Evolutionary conservation across 1,140 invertebrate species (phyloP), one percentile per base, ranked within the genome.

Genomic region (Gonioctena quinquepunctata): DNA sequence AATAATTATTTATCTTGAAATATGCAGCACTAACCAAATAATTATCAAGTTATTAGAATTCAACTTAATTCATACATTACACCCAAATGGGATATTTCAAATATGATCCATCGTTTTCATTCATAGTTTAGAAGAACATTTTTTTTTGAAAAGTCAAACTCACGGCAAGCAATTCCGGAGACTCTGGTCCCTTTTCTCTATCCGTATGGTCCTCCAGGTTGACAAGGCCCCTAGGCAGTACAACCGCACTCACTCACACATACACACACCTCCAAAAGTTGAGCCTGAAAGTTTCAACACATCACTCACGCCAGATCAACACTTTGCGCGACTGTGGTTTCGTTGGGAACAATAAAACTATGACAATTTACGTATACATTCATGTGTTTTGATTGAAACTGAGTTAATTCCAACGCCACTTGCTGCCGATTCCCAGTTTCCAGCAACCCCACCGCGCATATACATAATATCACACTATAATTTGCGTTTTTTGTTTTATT

Each of bases 301-400:
- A 67, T 21, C 73, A 77, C 75, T 56, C 76, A 67, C 76, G 73
- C 57, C 50, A 22, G 18, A 16, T 28, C 42, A 21, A 62, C 50
- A 19, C 33, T 48, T 21, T 16, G 11, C 50, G 60, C 7, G 33
- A n/a, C 16, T 42, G 33, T 42, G 33, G 52, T 11, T 56, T 11
- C 57, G 23, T 42, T 18, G 16, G n/a, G 42, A 62, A 62, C 60
- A 62, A 62, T 62, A 23, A 28, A 42, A 33, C 42, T 13, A 19
- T 28, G 60, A 18, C 27, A 42, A 42, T 27, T 62, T 48, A 22
- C 22, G 57, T 72, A 77, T 70, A 78, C 82, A 81, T 81, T 77
- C 78, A 79, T 79, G 77, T 81, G 82, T 81, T 81, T 82, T 83
- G 81, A 83, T 83, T 82, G 78, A 77, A 81, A 83, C 82, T 82